phyloP scores from a whole-genome alignment of 1,140 invertebrate genomes.

The Chelonus insularis region DNA sequence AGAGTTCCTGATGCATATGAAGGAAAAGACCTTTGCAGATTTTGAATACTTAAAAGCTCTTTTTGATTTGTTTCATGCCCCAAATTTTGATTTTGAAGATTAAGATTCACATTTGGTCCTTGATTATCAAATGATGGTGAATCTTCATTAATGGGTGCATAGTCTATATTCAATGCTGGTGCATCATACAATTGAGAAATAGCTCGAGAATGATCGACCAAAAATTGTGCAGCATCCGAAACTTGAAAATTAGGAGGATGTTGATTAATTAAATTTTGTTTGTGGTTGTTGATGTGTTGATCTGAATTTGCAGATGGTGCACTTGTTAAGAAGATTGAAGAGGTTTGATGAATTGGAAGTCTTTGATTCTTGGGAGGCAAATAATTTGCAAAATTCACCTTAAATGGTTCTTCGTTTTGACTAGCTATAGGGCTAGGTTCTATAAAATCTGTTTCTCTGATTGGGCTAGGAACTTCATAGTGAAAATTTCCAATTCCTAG shows the following conservation, averaged over 20 bases:
- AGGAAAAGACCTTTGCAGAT: slow-evolving; percentile 29
- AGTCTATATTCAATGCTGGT: slow-evolving; percentile 43
- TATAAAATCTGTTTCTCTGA: slow-evolving; percentile 40
- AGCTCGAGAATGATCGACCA: slow-evolving; percentile 51
- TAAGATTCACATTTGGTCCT: slow-evolving; percentile 28
- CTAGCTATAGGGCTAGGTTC: slow-evolving; percentile 48
- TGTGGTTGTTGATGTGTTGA: neutral
- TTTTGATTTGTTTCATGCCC: neutral
- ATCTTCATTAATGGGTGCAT: slow-evolving; percentile 43
- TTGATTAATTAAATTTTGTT: slow-evolving; percentile 35
- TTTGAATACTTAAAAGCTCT: neutral
- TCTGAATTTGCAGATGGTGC: slow-evolving; percentile 7
- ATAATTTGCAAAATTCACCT: slow-evolving; percentile 48
- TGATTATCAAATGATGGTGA: slow-evolving; percentile 35
- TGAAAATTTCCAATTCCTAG: slow-evolving; percentile 13
- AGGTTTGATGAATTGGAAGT: slow-evolving; percentile 35
- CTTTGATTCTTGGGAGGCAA: slow-evolving; percentile 55
- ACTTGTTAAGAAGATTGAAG: slow-evolving; percentile 33
- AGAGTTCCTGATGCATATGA: slow-evolving; percentile 49
- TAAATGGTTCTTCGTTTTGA: slow-evolving; percentile 53
- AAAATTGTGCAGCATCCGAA: slow-evolving; percentile 51
- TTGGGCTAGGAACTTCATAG: slow-evolving; percentile 41
- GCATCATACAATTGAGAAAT: slow-evolving; percentile 51
- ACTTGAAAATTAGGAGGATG: slow-evolving; percentile 38
- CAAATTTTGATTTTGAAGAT: slow-evolving; percentile 21